Percentiles rank a stretch among this genome's conserved stretches.
These are phyloP conservation scores for Taenaris catops DNA, from an alignment of 2,888 invertebrate genomes.

Conservation along the genomic window DNA sequence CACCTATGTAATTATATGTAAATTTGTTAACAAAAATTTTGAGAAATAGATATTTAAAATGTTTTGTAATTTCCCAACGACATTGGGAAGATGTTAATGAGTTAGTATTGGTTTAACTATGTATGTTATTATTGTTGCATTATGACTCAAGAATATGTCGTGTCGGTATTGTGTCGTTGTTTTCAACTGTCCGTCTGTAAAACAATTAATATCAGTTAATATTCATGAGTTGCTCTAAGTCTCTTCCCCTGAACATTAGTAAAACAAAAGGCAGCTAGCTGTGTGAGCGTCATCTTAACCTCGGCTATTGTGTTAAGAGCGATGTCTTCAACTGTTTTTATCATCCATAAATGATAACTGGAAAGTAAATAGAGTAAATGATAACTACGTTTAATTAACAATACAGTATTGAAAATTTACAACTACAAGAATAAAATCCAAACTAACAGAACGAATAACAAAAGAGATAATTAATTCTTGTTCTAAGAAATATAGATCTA, in stretches of 20 bases:
- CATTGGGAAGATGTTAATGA: slow-evolving; percentile 11
- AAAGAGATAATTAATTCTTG: too few species aligned
- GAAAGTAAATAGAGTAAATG: neutral
- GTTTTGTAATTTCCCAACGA: slow-evolving; percentile 5
- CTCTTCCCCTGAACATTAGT: slow-evolving; percentile 48
- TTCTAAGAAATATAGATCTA: too few species aligned
- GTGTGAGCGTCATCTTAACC: slow-evolving; percentile 42
- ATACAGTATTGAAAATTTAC: too few species aligned
- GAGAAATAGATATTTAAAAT: neutral
- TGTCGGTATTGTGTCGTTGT: slow-evolving; percentile 42
- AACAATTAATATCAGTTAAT: slow-evolving; percentile 66
- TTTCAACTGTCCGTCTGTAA: slow-evolving; percentile 49
- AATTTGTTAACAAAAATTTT: too few species aligned
- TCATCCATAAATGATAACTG: slow-evolving; percentile 1
- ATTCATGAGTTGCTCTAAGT: slow-evolving; percentile 60
- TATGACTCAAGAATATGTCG: slow-evolving; percentile 28
- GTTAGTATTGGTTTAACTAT: slow-evolving; percentile 2
- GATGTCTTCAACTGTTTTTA: slow-evolving; percentile 35
- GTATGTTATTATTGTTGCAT: slow-evolving; percentile 10
- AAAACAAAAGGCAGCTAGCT: slow-evolving; percentile 48
- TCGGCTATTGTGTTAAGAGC: slow-evolving; percentile 51
- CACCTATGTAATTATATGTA: neutral
- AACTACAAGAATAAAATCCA: too few species aligned
- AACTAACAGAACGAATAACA: too few species aligned
- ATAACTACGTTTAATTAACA: too few species aligned